Evolutionary conservation across 2,113 vertebrate genomes (phyloP).

Genomic region (Neofelis nebulosa): DNA sequence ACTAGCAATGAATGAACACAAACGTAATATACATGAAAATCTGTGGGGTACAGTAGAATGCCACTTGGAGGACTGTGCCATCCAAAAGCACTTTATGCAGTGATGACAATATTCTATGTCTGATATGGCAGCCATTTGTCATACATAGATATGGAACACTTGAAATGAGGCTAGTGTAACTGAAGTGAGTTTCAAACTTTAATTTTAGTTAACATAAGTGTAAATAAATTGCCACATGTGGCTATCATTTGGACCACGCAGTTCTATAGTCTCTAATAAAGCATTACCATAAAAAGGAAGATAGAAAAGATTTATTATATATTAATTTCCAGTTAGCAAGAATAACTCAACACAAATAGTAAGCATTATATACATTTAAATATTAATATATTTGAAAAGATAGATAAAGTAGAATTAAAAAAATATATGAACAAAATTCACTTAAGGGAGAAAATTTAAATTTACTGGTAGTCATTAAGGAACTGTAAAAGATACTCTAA

Average conservation of each 20-base stretch:
- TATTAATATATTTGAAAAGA: neutral
- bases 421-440: neutral
- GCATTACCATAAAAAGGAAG: neutral
- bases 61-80: neutral
- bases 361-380: neutral
- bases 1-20: neutral
- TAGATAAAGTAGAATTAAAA: neutral
- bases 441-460: neutral
- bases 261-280: neutral
- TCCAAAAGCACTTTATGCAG: neutral
- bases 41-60: neutral
- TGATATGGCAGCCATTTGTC: neutral
- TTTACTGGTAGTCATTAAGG: neutral
- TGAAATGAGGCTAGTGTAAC: neutral
- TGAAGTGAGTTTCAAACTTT: neutral
- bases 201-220: neutral
- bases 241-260: neutral
- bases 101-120: neutral
- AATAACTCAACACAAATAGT: neutral
- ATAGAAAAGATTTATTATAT: neutral
- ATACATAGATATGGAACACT: neutral
- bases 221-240: neutral
- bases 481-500: neutral
- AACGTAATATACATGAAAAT: neutral
- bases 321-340: neutral